phyloP scores from a whole-genome alignment of 2,113 vertebrate species.

The Ptychochromis oligacanthus region DNA sequence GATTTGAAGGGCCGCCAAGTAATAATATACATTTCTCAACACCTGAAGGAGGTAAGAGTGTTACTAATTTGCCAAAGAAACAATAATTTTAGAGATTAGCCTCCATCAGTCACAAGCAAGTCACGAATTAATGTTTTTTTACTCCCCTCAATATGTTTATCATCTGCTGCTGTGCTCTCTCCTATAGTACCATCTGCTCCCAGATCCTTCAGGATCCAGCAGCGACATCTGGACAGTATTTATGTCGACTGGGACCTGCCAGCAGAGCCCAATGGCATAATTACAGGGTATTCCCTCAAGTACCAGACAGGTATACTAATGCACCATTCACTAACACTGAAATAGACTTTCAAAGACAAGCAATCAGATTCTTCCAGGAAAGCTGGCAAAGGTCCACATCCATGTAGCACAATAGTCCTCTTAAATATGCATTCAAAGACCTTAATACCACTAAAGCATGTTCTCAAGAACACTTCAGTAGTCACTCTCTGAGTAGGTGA shows the following conservation, averaged over 20 bases:
- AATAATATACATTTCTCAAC: constrained; percentile 92
- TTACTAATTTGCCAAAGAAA: not conserved
- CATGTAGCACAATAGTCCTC: constrained; percentile 2
- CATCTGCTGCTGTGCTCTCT: constrained; percentile 27
- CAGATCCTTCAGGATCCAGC: constrained; percentile 90
- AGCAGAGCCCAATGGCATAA: constrained; percentile 92
- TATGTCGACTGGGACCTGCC: constrained; percentile 94
- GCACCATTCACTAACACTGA: not conserved
- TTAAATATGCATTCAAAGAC: constrained; percentile 29
- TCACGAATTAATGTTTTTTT: not conserved
- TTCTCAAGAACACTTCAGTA: constrained; percentile 38
- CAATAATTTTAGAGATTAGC: not conserved
- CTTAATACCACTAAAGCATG: constrained; percentile 1
- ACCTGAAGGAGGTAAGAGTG: constrained; percentile 90
- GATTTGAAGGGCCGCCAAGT: constrained; percentile 92
- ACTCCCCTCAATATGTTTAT: not conserved
- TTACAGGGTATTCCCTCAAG: constrained; percentile 90
- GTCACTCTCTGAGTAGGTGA: constrained; percentile 4
- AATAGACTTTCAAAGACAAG: not conserved
- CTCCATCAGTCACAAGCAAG: not conserved
- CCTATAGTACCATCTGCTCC: constrained; percentile 89
- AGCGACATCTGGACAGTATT: constrained; percentile 91
- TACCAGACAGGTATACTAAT: constrained; percentile 86
- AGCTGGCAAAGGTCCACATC: not conserved
- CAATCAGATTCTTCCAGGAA: not conserved